Percentiles rank a stretch among this genome's conserved stretches.
These are phyloP conservation scores for Palythoa grandis DNA, from an alignment of 92 coral and sea anemone species.

Conservation along the genomic window DNA sequence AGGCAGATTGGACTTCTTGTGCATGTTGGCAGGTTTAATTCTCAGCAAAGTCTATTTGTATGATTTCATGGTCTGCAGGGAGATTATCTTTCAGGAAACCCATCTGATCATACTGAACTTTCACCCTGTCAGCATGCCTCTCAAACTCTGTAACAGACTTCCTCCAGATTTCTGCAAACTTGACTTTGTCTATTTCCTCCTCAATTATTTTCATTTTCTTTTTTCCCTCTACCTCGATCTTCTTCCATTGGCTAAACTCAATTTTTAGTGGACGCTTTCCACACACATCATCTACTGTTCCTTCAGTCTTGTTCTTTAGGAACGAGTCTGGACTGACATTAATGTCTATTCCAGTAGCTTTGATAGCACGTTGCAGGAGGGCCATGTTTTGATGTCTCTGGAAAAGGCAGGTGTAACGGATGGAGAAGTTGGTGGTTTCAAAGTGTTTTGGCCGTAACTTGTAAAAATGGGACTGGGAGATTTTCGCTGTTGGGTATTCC, in stretches of 20 bases:
- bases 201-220: conserved; percentile 11
- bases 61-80: conserved; percentile 34
- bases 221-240: conserved; percentile 58
- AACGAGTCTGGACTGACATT: conserved; percentile 46
- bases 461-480: background rate
- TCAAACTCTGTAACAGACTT: background rate
- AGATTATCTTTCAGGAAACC: conserved; percentile 31
- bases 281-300: conserved; percentile 1
- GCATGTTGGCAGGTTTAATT: background rate
- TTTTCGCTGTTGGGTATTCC: conserved; percentile 1
- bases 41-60: conserved; percentile 48
- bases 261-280: background rate
- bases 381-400: conserved; percentile 37
- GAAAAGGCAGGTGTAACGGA: conserved; percentile 27
- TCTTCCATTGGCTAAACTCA: conserved; percentile 50
- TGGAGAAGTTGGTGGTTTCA: conserved; percentile 17
- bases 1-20: background rate
- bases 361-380: conserved; percentile 22
- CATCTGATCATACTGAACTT: conserved; percentile 52
- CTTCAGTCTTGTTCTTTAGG: conserved; percentile 16
- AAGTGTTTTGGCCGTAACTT: conserved; percentile 23
- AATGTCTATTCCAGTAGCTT: conserved; percentile 13
- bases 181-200: background rate
- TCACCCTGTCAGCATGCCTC: conserved; percentile 41
- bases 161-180: background rate